phyloP scores from a whole-genome alignment of 2,113 vertebrate genomes.

The Malaclemys terrapin region DNA sequence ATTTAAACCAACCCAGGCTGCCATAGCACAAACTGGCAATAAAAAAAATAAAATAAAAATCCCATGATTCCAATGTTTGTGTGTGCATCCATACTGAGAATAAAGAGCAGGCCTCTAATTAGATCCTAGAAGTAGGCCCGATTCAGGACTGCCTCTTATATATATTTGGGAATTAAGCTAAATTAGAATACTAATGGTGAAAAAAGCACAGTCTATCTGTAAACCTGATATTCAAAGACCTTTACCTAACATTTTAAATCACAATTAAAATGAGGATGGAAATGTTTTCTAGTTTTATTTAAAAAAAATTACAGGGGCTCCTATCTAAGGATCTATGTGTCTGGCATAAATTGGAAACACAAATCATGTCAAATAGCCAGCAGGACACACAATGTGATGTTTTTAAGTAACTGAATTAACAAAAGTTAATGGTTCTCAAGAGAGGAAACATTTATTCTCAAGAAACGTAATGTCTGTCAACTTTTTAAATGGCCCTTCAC shows the following conservation, averaged over 20 bases:
- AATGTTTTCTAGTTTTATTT: neutral
- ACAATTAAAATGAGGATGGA: neutral
- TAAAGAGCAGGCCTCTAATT: conserved; percentile 40
- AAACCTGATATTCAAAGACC: neutral
- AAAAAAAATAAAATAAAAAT: no score
- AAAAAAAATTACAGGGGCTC: neutral
- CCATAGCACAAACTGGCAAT: neutral
- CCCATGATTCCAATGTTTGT: neutral
- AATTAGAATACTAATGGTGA: neutral
- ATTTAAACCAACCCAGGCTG: neutral
- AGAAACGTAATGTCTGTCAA: neutral
- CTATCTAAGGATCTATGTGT: neutral
- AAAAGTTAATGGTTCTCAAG: neutral
- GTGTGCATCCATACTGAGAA: neutral
- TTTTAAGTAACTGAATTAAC: neutral
- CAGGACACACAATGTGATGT: neutral
- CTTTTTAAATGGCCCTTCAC: neutral
- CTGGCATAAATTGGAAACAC: neutral
- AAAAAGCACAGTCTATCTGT: neutral
- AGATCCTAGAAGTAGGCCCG: neutral
- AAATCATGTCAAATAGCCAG: neutral
- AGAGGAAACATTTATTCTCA: neutral
- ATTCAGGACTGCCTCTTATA: neutral
- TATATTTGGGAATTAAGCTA: conserved; percentile 5
- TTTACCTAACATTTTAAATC: neutral